phyloP scores from a whole-genome alignment of 2,113 vertebrate genomes.

The Thamnophis sirtalis region DNA sequence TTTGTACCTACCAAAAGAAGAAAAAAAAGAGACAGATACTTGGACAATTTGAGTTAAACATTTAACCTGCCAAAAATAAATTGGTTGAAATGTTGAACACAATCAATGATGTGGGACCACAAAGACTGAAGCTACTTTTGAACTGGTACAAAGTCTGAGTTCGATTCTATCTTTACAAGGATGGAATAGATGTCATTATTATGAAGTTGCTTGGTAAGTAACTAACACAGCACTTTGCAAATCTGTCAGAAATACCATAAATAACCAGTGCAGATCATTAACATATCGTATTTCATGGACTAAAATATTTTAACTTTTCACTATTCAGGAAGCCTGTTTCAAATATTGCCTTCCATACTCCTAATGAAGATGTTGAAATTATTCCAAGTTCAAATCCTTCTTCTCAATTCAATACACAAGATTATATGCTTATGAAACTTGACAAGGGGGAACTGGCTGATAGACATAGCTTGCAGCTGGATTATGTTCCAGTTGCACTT shows the following conservation, averaged over 20 bases:
- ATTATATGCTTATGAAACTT: neutral
- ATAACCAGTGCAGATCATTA: neutral
- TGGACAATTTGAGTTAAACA: neutral
- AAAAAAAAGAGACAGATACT: neutral
- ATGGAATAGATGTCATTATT: neutral
- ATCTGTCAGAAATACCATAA: neutral
- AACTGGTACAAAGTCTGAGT: neutral
- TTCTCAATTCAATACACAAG: slow-evolving; percentile 59
- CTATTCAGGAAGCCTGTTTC: slow-evolving; percentile 53
- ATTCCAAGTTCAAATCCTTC: slow-evolving; percentile 75
- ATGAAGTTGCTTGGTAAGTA: neutral
- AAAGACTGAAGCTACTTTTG: neutral
- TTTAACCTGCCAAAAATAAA: neutral
- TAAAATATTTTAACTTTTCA: slow-evolving; percentile 27
- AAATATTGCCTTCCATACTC: slow-evolving; percentile 16
- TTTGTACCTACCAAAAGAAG: neutral
- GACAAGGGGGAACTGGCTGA: slow-evolving; percentile 17
- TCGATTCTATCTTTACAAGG: neutral
- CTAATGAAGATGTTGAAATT: slow-evolving; percentile 54
- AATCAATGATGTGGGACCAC: neutral
- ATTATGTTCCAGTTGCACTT: slow-evolving; percentile 28
- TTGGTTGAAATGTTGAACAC: neutral
- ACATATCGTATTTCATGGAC: neutral
- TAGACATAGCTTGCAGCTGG: slow-evolving; percentile 32
- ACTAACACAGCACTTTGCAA: neutral